phyloP scores from a whole-genome alignment of 2,888 invertebrate species.

The Lithophane ornitopus region DNA sequence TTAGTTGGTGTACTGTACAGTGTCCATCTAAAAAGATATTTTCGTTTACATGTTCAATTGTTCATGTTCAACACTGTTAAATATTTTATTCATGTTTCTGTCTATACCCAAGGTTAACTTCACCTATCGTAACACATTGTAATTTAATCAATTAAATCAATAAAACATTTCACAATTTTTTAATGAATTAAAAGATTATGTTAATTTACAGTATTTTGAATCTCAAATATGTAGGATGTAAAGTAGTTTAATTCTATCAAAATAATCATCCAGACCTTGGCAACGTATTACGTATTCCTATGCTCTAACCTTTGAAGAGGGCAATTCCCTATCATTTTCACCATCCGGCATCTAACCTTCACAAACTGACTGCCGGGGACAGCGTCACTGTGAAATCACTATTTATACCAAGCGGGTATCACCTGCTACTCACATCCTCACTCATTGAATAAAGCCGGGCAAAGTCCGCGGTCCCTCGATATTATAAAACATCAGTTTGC shows the following conservation, averaged over 20 bases:
- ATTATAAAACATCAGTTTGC: constrained; percentile 19
- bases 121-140: constrained; percentile 11
- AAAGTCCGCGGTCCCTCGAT: constrained; percentile 48
- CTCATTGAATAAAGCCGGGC: constrained; percentile 22
- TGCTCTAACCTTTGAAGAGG: constrained; percentile 46
- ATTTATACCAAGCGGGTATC: constrained; percentile 41
- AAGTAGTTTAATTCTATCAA: constrained; percentile 7
- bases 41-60: constrained; percentile 41
- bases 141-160: constrained; percentile 4
- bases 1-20: constrained; percentile 37
- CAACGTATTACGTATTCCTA: constrained; percentile 27
- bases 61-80: constrained; percentile 11
- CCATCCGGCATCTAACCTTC: constrained; percentile 46
- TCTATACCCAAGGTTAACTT: constrained; percentile 26
- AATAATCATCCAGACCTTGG: constrained; percentile 17
- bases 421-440: constrained; percentile 46
- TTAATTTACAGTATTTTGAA: neutral
- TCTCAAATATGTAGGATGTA: neutral
- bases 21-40: constrained; percentile 51
- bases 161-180: constrained; percentile 4
- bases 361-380: constrained; percentile 20
- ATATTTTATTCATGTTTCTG: constrained; percentile 26
- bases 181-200: neutral
- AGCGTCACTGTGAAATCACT: constrained; percentile 27
- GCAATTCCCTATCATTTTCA: constrained; percentile 44